phyloP scores from a whole-genome alignment of 2,888 invertebrate species.

The Diarsia brunnea region DNA sequence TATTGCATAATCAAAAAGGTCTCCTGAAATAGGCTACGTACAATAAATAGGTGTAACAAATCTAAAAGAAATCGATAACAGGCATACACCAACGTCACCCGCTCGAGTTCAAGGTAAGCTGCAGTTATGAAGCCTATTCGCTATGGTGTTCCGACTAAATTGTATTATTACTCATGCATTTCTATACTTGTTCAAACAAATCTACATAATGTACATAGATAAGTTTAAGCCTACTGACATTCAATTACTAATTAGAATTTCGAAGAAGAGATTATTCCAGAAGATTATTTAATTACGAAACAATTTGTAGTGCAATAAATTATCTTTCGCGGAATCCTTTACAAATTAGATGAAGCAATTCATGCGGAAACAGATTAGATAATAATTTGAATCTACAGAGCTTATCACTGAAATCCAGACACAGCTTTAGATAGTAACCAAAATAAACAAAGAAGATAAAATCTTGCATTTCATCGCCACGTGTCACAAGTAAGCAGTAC shows the following conservation, averaged over 20 bases:
- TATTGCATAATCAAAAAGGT: conserved; percentile 18
- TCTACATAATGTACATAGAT: conserved; percentile 10
- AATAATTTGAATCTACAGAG: conserved; percentile 53
- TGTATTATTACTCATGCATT: conserved; percentile 3
- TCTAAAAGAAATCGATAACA: conserved; percentile 44
- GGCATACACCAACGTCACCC: conserved; percentile 18
- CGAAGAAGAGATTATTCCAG: conserved; percentile 23
- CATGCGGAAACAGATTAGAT: conserved; percentile 60
- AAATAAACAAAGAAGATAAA: conserved; percentile 73
- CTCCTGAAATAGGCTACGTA: conserved; percentile 15
- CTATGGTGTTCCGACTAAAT: conserved; percentile 4
- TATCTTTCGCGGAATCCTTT: conserved; percentile 46
- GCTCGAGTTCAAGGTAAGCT: conserved; percentile 48
- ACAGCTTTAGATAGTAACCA: conserved; percentile 66
- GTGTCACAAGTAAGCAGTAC: conserved; percentile 38
- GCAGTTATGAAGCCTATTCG: conserved; percentile 29
- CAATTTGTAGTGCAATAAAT: conserved; percentile 20
- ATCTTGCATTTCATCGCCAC: conserved; percentile 61
- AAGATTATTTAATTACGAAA: conserved; percentile 19
- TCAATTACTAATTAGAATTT: conserved; percentile 2
- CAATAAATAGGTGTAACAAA: conserved; percentile 10
- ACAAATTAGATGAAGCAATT: conserved; percentile 58
- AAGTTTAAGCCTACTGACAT: conserved; percentile 9
- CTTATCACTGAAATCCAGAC: conserved; percentile 69
- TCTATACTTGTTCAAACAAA: conserved; percentile 16